Evolutionary conservation across 2,797 vertebrate species (phyloP).

Genomic region (Chloroceryle amazona): DNA sequence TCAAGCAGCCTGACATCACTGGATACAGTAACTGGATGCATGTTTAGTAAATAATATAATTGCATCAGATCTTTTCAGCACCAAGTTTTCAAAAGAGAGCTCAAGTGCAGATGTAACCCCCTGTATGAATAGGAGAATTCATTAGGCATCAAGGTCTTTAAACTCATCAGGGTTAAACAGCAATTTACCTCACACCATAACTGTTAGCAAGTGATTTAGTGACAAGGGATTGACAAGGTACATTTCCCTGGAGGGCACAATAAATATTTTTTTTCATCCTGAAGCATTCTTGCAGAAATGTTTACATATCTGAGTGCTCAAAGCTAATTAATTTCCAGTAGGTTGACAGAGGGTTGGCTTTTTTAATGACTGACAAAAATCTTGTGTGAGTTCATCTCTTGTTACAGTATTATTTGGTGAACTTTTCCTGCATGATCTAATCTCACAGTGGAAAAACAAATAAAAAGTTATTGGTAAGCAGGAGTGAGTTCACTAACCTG

Average conservation of each 20-base stretch:
- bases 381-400: conserved; percentile 78
- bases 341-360: conserved; percentile 72
- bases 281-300: conserved; percentile 65
- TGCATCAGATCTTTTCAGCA: conserved; percentile 60
- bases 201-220: conserved; percentile 67
- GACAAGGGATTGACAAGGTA: conserved; percentile 61
- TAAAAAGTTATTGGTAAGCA: conserved; percentile 73
- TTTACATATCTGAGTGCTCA: conserved; percentile 72
- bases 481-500: conserved; percentile 70
- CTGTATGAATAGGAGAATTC: conserved; percentile 57
- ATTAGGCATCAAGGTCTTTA: conserved; percentile 60
- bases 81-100: conserved; percentile 20
- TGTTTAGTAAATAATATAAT: conserved; percentile 50
- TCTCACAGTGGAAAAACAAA: conserved; percentile 77
- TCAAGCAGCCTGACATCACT: conserved; percentile 22
- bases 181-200: conserved; percentile 1
- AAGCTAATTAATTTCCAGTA: conserved; percentile 79
- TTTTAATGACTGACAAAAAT: conserved; percentile 71
- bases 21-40: neutral
- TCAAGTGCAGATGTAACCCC: conserved; percentile 8
- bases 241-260: conserved; percentile 62
- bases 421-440: conserved; percentile 80
- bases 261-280: conserved; percentile 38
- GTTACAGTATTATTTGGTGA: conserved; percentile 78
- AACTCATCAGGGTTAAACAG: conserved; percentile 33